Evolutionary conservation across 2,113 vertebrate genomes (phyloP).

Genomic region (Phasianus colchicus): DNA sequence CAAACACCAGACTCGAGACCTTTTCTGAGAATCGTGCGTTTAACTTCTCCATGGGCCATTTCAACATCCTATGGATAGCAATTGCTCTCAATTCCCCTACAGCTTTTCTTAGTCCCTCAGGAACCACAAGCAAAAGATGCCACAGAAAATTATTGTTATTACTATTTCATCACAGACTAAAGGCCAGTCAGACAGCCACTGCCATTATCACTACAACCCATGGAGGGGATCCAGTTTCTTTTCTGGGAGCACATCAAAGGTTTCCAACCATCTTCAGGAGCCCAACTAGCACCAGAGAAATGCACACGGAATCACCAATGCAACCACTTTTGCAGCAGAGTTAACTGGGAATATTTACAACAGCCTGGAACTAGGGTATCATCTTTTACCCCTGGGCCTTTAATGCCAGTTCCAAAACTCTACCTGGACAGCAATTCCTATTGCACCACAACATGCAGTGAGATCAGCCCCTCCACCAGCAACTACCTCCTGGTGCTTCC

Average conservation of each 20-base stretch:
- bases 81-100: neutral
- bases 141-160: neutral
- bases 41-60: neutral
- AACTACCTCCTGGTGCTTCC: neutral
- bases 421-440: rapidly evolving
- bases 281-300: neutral
- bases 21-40: neutral
- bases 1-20: rapidly evolving
- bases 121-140: neutral
- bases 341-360: rapidly evolving
- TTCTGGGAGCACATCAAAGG: rapidly evolving
- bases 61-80: rapidly evolving
- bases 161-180: rapidly evolving
- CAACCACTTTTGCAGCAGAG: neutral
- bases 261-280: neutral
- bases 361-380: neutral
- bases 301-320: neutral
- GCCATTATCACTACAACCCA: neutral
- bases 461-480: neutral
- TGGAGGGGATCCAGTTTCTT: rapidly evolving
- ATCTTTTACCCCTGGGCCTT: neutral
- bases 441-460: rapidly evolving
- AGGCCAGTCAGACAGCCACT: neutral
- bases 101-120: neutral
- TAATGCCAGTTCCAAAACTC: too few species aligned